phyloP scores from a whole-genome alignment of 37 sponge, comb jelly and placozoan species.

The Beroe ovata region DNA sequence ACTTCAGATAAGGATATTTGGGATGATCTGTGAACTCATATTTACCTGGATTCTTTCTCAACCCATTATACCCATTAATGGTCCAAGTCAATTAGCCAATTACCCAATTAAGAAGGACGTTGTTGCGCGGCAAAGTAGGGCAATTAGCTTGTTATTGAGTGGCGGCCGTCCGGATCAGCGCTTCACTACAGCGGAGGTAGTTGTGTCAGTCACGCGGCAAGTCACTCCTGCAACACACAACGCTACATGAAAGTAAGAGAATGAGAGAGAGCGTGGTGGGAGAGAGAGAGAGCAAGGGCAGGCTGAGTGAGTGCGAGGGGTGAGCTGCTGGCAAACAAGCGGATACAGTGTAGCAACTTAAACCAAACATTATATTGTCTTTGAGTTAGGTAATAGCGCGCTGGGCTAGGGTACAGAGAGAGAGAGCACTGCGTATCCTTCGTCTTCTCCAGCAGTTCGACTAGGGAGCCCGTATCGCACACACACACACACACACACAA shows the following conservation, averaged over 20 bases:
- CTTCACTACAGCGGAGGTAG: conserved; percentile 1
- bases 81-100: not conserved
- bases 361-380: conserved; percentile 63
- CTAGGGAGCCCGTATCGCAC: too few relatives aligned
- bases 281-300: too few relatives aligned
- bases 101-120: not conserved
- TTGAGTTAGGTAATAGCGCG: conserved; percentile 50
- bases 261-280: not conserved
- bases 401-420: not conserved
- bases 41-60: not conserved
- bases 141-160: not conserved
- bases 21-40: not conserved
- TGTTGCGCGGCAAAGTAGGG: not conserved
- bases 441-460: too few relatives aligned
- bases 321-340: conserved; percentile 2
- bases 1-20: not conserved
- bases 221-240: conserved; percentile 1
- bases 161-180: not conserved
- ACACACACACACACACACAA: too few relatives aligned
- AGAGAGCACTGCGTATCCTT: not conserved
- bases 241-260: conserved; percentile 24
- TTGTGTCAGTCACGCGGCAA: conserved; percentile 55
- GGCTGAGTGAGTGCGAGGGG: too few relatives aligned
- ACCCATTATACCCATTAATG: not conserved
- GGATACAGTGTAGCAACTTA: conserved; percentile 63